phyloP scores from a whole-genome alignment of 2,888 invertebrate species.

The Parnassius apollo region DNA sequence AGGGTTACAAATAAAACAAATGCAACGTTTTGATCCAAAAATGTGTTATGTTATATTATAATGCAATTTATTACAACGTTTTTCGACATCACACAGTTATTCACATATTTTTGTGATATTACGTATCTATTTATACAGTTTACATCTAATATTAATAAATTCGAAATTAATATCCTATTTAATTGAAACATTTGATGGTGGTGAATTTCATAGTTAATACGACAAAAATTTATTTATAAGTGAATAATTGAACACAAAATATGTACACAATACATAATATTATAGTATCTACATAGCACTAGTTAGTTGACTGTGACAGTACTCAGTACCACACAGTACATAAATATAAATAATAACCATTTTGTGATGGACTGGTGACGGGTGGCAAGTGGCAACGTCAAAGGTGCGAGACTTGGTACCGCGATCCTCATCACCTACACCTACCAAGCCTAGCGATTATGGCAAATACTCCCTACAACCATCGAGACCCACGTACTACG shows the following conservation, averaged over 20 bases:
- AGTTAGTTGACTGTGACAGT: too few species aligned
- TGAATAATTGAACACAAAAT: conserved; percentile 20
- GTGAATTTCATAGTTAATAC: conserved; percentile 25
- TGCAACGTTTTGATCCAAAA: conserved; percentile 66
- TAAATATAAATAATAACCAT: too few species aligned
- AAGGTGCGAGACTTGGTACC: too few species aligned
- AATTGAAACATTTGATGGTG: conserved; percentile 36
- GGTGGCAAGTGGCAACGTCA: too few species aligned
- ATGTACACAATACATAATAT: conserved; percentile 18
- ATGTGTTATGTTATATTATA: conserved; percentile 58
- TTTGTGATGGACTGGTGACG: too few species aligned
- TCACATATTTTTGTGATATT: conserved; percentile 51
- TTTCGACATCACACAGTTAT: conserved; percentile 76
- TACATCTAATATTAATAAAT: conserved; percentile 69
- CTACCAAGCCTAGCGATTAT: too few species aligned
- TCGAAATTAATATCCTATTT: conserved; percentile 67
- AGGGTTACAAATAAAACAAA: conserved; percentile 39
- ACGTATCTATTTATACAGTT: conserved; percentile 56
- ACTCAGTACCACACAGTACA: too few species aligned
- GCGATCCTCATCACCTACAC: too few species aligned
- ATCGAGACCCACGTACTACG: too few species aligned
- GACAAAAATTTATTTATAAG: conserved; percentile 26
- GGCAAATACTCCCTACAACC: too few species aligned
- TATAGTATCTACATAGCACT: too few species aligned
- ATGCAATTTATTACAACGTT: conserved; percentile 57